These are phyloP conservation scores for Mormyrus lacerda DNA, from an alignment of 2,113 vertebrate species.

Conservation along the genomic window DNA sequence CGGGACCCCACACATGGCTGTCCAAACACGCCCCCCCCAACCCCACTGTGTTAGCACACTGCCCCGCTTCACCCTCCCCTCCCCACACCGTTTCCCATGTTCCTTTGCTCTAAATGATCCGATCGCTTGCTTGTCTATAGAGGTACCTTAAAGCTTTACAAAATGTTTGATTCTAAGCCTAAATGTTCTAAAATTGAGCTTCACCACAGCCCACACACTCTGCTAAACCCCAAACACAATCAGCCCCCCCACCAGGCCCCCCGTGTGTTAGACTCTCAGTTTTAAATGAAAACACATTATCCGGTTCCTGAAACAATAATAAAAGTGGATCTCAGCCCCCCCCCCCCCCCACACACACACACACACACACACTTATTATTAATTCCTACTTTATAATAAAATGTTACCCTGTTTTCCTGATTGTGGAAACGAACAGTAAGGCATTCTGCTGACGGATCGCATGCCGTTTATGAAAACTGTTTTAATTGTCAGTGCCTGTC, in stretches of 20 bases:
- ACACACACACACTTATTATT: not conserved
- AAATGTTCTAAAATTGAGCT: not conserved
- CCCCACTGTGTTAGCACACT: not conserved
- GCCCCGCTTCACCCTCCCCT: not conserved
- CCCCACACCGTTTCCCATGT: not conserved
- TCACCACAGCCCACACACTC: not conserved
- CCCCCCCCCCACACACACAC: not conserved
- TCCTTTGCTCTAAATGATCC: not conserved
- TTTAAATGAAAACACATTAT: not conserved
- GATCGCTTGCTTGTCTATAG: not conserved
- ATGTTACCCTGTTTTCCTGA: not conserved
- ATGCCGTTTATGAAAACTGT: not conserved
- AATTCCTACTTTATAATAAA: not conserved
- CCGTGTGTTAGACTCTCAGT: not conserved
- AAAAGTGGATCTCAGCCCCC: not conserved
- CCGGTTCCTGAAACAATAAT: not conserved
- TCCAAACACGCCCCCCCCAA: not conserved
- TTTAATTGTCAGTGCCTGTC: not conserved
- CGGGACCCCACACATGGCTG: not conserved
- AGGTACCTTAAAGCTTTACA: not conserved
- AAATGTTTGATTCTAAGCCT: not conserved
- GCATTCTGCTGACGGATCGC: not conserved
- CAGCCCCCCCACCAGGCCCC: not conserved
- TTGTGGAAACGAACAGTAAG: not conserved
- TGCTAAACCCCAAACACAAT: not conserved